Conservation (phyloP, 2,888 invertebrate species). For the Ceramica pisi region DNA sequence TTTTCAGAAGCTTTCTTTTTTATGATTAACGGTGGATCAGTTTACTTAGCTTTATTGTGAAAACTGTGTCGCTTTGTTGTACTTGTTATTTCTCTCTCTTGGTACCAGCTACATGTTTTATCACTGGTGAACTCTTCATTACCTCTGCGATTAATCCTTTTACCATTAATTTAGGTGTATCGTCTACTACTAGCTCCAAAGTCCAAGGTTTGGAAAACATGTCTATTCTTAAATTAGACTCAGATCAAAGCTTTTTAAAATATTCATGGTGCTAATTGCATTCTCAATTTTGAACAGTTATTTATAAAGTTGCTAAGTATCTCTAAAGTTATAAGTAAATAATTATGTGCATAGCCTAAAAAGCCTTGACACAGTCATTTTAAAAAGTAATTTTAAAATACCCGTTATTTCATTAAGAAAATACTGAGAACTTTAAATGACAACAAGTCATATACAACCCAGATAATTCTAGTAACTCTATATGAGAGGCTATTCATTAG, state of each 20-base stretch:
- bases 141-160: not conserved
- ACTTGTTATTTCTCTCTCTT: not conserved
- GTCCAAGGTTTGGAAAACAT: not conserved
- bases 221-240: not conserved
- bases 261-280: slow-evolving; percentile 6
- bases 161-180: no score
- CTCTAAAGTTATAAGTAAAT: slow-evolving; percentile 11
- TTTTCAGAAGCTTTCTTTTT: slow-evolving; percentile 33
- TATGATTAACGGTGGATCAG: slow-evolving; percentile 28
- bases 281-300: slow-evolving; percentile 19
- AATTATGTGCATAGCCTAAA: not conserved
- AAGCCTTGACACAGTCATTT: slow-evolving; percentile 47
- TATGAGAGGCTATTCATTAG: not conserved
- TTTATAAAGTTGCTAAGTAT: slow-evolving; percentile 34
- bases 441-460: not conserved
- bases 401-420: slow-evolving; percentile 13
- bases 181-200: not conserved
- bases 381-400: slow-evolving; percentile 23
- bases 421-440: slow-evolving; percentile 8
- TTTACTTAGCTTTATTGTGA: slow-evolving; percentile 6
- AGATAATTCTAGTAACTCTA: not conserved
- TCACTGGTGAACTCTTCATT: no score
- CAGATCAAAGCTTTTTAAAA: not conserved
- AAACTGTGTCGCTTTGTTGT: not conserved
- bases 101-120: no score